Base-by-base conservation (phyloP, 1,140 invertebrate genomes). In the Drosophila sp. region DNA sequence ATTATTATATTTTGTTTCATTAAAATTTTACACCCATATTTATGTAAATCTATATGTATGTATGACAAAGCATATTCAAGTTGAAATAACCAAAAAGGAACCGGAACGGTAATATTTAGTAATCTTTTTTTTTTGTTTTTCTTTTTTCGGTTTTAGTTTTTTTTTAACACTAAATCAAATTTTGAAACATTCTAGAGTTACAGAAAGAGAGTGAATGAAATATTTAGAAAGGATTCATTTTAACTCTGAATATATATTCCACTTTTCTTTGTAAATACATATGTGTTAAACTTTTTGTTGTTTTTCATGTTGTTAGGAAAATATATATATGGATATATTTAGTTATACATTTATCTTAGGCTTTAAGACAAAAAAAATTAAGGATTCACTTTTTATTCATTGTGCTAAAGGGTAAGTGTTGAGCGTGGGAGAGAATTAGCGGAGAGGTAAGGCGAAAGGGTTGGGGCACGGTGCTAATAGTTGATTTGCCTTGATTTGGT, bases 291-390 rank as follows among this genome's bases (percentile, higher is more conserved):
- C 55, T 66, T 60, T 23, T 65, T 72, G 56, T 40, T 72, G 5
- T 40, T 74, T 72, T 54, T 62, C 10, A 38, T 44, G 10, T 57
- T 57, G 40, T 44, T 77, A 77, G 68, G 68, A 77, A 77, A 77
- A 77, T 77, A 77, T 76, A 74, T 62, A 57, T 74, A 30, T 76
- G 73, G 73, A 73, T 76, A 62, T 63, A 17, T 66, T 75, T 69
- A 64, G 54, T 60, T 76, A 68, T 69, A 69, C 30, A 44, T 69
- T 69, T 11, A 50, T 54, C 35, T 61, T 60, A 33, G 30, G 29
- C 11, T n/a, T n/a, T 25, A 23, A 47, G 6, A 47, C 17, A 65
- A 38, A 60, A 62, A 66, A 63, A 61, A 63, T 58, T 40, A 58
- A 67, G 29, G 57, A 68, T 74, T 50, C 66, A 17, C 38, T 56